Evolutionary conservation across 2,888 invertebrate genomes (phyloP), one percentile per base, ranked within the genome.

Genomic region (Torymus auratus): DNA sequence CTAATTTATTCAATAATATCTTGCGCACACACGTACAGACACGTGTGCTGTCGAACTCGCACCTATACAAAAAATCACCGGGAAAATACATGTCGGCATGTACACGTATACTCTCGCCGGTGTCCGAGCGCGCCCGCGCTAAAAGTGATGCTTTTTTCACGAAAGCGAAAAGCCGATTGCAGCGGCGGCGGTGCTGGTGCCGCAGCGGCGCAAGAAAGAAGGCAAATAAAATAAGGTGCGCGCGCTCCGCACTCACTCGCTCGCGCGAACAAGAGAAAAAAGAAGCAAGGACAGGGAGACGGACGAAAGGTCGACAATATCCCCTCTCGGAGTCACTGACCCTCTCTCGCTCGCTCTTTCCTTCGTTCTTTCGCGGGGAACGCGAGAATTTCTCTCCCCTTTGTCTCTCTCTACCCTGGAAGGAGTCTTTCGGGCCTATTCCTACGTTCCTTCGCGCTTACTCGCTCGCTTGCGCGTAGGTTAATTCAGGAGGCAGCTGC

Each of bases 251-350:
- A 41, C 41, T 41, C 41, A 41, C 41, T 41, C 41, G 41, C 7
- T 41, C 28, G 60, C n/a, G 65, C 13, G 12, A 64, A 64, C 55
- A 56, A 15, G 58, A 65, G 58, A 64, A 78, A 77, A 78, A 72
- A 71, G 65, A 67, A 61, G 67, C 78, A 78, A 78, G 78, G 78
- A 71, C 71, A 67, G 53, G 60, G 53, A 71, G 72, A 78, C 65
- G 78, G 65, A 60, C 60, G 71, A 78, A 78, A 80, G 80, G 80
- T 80, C 76, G 76, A 67, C 72, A 68, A 62, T 80, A 75, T 70
- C 70, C 70, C 65, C 74, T 7, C 41, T 23, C n/a, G 17, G 50
- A 80, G 79, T 80, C 79, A 75, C 41, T 75, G 79, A 80, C 74
- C 79, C 55, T 55, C 55, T 60, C 65, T 53, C 78, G 28, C 58